phyloP scores from a whole-genome alignment of 2,797 vertebrate genomes.

The Poliocrania exsul region DNA sequence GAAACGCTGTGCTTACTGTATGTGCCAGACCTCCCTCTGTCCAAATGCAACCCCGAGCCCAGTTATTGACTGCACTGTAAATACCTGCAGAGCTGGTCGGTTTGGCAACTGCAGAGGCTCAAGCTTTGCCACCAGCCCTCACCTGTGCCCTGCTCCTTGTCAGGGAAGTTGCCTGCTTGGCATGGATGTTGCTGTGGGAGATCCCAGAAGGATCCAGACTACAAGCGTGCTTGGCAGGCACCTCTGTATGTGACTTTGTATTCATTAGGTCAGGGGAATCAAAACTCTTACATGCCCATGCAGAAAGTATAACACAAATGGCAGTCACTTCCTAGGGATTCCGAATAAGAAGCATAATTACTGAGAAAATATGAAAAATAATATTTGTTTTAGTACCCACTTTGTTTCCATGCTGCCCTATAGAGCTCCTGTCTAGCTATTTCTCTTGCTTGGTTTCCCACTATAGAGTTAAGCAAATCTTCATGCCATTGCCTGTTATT shows the following conservation, averaged over 20 bases:
- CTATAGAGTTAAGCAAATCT: neutral
- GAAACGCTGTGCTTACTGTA: neutral
- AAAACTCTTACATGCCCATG: neutral
- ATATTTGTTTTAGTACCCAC: neutral
- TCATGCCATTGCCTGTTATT: neutral
- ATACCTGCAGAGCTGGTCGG: neutral
- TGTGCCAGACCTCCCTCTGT: neutral
- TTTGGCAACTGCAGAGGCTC: neutral
- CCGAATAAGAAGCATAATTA: neutral
- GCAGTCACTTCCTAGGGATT: neutral
- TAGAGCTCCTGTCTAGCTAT: neutral
- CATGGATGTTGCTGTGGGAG: neutral
- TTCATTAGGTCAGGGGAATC: neutral
- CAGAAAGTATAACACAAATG: neutral
- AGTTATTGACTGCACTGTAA: neutral
- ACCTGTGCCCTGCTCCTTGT: neutral
- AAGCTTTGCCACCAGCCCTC: neutral
- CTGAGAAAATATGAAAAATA: neutral
- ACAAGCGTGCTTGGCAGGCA: neutral
- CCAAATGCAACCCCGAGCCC: neutral
- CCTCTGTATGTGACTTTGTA: neutral
- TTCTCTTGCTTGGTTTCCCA: neutral
- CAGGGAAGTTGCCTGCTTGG: neutral
- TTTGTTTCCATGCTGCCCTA: neutral
- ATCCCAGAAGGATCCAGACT: slow-evolving; percentile 20